Evolutionary conservation across 2,797 vertebrate genomes (phyloP).

Genomic region (Acanthis flammea): DNA sequence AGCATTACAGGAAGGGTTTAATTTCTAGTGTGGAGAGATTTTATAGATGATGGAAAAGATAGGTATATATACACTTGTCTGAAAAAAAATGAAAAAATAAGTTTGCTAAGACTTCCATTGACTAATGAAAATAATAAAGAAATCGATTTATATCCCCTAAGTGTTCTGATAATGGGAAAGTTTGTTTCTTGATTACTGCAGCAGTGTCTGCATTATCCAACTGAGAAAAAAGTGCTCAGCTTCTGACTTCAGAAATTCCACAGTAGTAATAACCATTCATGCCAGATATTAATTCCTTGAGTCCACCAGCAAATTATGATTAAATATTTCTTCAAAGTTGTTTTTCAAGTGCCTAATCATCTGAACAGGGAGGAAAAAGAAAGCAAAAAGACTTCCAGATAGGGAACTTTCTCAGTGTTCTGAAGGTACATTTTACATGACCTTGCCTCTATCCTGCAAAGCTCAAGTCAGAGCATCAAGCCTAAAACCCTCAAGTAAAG

Average conservation of each 20-base stretch:
- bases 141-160: not conserved
- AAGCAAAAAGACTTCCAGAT: not conserved
- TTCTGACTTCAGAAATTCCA: not conserved
- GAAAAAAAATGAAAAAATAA: not conserved
- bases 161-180: not conserved
- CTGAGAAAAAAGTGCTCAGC: not conserved
- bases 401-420: not conserved
- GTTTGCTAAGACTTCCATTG: not conserved
- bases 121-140: not conserved
- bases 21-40: conserved; percentile 9
- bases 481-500: not conserved
- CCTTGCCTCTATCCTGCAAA: not conserved
- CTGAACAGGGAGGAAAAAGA: not conserved
- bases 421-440: not conserved
- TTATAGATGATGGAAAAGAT: not conserved
- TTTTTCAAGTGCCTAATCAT: not conserved
- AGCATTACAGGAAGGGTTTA: conserved; percentile 43
- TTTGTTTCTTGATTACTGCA: not conserved
- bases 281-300: not conserved
- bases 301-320: not conserved
- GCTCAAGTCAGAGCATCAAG: not conserved
- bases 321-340: not conserved
- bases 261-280: not conserved
- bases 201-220: not conserved
- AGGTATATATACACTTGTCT: not conserved